phyloP scores from a whole-genome alignment of 2,797 vertebrate genomes.

The Parotocinclus haroldoi region DNA sequence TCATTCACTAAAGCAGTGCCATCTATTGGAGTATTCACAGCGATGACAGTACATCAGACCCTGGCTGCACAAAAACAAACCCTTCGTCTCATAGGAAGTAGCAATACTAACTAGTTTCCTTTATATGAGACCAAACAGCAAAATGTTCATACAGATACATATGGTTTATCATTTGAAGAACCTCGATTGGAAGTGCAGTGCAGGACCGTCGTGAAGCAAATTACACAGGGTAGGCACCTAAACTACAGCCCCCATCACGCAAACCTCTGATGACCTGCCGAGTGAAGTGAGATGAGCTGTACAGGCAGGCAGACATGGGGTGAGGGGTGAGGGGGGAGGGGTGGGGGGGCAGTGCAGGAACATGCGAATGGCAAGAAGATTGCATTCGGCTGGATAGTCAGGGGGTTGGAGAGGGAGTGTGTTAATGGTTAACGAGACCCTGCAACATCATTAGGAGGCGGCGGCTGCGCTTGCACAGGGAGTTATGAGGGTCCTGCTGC shows the following conservation, averaged over 20 bases:
- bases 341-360: slow-evolving; percentile 5
- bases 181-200: slow-evolving; percentile 29
- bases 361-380: slow-evolving; percentile 16
- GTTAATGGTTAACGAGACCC: slow-evolving; percentile 82
- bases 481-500: slow-evolving; percentile 86
- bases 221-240: slow-evolving; percentile 17
- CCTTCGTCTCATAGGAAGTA: not conserved
- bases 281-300: slow-evolving; percentile 12
- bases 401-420: not conserved
- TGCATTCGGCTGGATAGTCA: slow-evolving; percentile 16
- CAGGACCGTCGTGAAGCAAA: slow-evolving; percentile 25
- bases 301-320: slow-evolving; percentile 9
- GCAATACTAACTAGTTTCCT: not conserved
- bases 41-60: not conserved
- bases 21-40: not conserved
- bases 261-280: slow-evolving; percentile 11
- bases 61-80: slow-evolving; percentile 6
- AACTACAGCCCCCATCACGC: slow-evolving; percentile 35
- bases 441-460: slow-evolving; percentile 96
- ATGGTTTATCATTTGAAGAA: not conserved
- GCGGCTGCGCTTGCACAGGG: slow-evolving; percentile 82
- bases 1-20: not conserved
- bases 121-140: not conserved
- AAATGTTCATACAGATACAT: slow-evolving; percentile 12
- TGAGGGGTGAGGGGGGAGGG: too few relatives aligned